Evolutionary conservation across 35 echinoderm and acorn worm genomes (phyloP).

Genomic region (Anneissia japonica): DNA sequence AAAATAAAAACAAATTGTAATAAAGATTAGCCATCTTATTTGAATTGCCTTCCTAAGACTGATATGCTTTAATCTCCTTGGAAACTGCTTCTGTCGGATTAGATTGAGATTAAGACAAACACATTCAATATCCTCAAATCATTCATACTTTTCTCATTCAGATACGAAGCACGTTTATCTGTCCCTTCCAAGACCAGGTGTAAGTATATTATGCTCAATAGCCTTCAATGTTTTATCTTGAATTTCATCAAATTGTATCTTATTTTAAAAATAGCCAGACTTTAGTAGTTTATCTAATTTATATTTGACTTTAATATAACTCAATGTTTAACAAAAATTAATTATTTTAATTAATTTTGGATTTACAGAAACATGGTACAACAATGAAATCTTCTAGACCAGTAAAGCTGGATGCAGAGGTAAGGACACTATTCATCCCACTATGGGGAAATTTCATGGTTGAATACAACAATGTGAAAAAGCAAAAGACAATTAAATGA

Average conservation of each 20-base stretch:
- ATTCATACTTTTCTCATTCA: slow-evolving; percentile 28
- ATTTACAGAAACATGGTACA: slow-evolving; percentile 84
- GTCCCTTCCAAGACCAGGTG: slow-evolving; percentile 92
- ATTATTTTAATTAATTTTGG: not conserved
- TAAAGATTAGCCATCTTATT: not conserved
- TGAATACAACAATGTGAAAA: no score
- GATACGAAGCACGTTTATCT: slow-evolving; percentile 83
- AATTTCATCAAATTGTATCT: no score
- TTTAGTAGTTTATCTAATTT: no score
- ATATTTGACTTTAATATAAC: no score
- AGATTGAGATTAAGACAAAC: not conserved
- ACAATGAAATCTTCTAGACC: slow-evolving; percentile 75
- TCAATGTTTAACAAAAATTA: no score
- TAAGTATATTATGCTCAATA: slow-evolving; percentile 61
- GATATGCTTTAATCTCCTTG: not conserved
- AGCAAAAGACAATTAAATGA: no score
- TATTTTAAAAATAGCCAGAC: no score
- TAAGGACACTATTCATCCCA: no score
- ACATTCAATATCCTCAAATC: not conserved
- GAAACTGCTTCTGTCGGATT: not conserved
- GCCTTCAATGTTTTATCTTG: no score
- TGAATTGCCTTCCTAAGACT: not conserved
- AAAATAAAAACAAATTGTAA: not conserved
- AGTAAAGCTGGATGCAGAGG: slow-evolving; percentile 84
- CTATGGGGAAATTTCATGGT: no score